phyloP scores from a whole-genome alignment of 2,888 invertebrate species.

The Athetis lepigone region DNA sequence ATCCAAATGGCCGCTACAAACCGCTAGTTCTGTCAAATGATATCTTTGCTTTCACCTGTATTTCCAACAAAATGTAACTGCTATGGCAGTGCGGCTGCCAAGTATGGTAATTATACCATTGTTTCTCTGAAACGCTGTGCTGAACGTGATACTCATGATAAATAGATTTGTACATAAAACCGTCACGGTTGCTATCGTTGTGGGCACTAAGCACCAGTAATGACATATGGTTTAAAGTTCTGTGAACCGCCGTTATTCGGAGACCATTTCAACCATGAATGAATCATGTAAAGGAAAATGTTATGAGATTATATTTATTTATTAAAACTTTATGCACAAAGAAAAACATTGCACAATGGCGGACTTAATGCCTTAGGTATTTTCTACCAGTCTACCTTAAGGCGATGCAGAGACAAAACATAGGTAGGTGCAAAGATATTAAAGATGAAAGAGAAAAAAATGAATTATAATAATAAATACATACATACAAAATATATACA shows the following conservation, averaged over 20 bases:
- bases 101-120: constrained; percentile 53
- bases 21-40: background rate
- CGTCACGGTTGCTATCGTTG: constrained; percentile 40
- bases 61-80: constrained; percentile 26
- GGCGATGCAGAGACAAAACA: no score
- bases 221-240: constrained; percentile 18
- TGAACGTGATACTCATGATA: constrained; percentile 52
- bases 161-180: constrained; percentile 51
- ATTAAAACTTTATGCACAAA: no score
- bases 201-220: constrained; percentile 19
- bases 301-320: no score
- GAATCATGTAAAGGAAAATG: background rate
- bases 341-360: no score
- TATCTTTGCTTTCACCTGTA: constrained; percentile 40
- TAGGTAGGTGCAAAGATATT: no score
- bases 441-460: no score
- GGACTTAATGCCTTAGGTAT: no score
- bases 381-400: no score
- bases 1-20: background rate
- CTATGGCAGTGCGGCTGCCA: constrained; percentile 23
- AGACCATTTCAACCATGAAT: constrained; percentile 2
- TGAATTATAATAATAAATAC: no score
- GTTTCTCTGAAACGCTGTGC: constrained; percentile 26
- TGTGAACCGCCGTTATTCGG: constrained; percentile 8
- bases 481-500: no score